Evolutionary conservation across 2,888 invertebrate genomes (phyloP).

Genomic region (Sinohyriopsis cumingii): DNA sequence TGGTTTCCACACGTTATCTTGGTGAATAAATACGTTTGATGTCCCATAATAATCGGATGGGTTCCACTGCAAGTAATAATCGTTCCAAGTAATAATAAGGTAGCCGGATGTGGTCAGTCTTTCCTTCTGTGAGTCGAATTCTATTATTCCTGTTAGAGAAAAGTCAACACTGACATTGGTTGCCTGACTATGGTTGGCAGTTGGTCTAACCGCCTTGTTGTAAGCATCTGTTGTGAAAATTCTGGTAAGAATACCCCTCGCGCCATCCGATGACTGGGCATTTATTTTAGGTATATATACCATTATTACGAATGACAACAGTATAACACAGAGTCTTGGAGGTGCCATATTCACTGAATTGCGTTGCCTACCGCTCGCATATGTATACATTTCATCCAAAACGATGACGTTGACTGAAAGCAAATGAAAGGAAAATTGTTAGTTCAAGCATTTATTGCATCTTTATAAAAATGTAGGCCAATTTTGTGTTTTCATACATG

Average conservation of each 20-base stretch:
- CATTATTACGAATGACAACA: neutral
- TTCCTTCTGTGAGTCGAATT: slow-evolving; percentile 22
- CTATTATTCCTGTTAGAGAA: slow-evolving; percentile 18
- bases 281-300: neutral
- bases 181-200: slow-evolving; percentile 11
- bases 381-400: too few species aligned
- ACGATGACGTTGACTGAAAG: too few species aligned
- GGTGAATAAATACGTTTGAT: neutral
- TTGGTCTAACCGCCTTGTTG: slow-evolving; percentile 14
- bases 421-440: too few species aligned
- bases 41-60: slow-evolving; percentile 10
- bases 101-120: slow-evolving; percentile 24
- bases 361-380: too few species aligned
- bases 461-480: too few species aligned
- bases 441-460: too few species aligned
- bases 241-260: slow-evolving; percentile 5
- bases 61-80: slow-evolving; percentile 20
- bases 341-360: too few species aligned
- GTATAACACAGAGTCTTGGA: neutral
- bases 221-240: slow-evolving; percentile 20
- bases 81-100: slow-evolving; percentile 24
- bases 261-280: neutral
- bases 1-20: slow-evolving; percentile 8
- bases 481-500: too few species aligned
- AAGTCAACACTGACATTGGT: slow-evolving; percentile 26